Conservation (phyloP, 2,797 vertebrate species). For the Alauda arvensis region DNA sequence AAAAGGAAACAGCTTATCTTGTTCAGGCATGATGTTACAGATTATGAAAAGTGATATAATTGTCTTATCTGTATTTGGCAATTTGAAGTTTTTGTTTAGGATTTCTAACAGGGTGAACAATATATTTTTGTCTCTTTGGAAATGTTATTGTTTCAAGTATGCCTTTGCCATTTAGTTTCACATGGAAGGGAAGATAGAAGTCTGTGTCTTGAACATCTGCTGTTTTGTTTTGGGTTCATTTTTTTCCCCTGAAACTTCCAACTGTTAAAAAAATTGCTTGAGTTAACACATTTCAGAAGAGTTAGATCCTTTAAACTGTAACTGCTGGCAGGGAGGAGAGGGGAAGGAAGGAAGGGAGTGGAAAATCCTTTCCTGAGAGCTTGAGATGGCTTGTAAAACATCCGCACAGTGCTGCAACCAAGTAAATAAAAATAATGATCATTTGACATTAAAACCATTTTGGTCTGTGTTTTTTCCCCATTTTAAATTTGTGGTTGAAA, state of each 20-base stretch:
- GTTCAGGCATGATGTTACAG: conserved; percentile 1
- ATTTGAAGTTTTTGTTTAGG: conserved; percentile 11
- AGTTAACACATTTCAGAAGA: conserved; percentile 50
- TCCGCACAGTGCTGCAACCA: background rate
- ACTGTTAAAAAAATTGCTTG: conserved; percentile 45
- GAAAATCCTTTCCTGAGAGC: conserved; percentile 48
- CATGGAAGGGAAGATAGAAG: conserved; percentile 27
- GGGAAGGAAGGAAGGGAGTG: conserved; percentile 56
- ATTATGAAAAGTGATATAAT: background rate
- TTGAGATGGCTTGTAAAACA: conserved; percentile 34
- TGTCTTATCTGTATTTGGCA: background rate
- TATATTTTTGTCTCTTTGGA: conserved; percentile 41
- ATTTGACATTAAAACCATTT: background rate
- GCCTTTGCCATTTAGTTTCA: conserved; percentile 41
- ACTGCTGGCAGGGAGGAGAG: conserved; percentile 20
- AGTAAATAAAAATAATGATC: conserved; percentile 17
- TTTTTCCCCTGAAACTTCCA: conserved; percentile 38
- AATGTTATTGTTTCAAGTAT: conserved; percentile 31
- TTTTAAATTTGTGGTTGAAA: background rate
- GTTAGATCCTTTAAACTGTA: conserved; percentile 48
- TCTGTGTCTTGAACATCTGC: conserved; percentile 44
- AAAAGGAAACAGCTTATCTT: conserved; percentile 26
- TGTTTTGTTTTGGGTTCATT: conserved; percentile 42
- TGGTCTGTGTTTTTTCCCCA: accelerated
- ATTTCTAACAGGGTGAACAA: background rate